Base-by-base conservation (phyloP, 2,888 invertebrate species). In the Eilema caniola region DNA sequence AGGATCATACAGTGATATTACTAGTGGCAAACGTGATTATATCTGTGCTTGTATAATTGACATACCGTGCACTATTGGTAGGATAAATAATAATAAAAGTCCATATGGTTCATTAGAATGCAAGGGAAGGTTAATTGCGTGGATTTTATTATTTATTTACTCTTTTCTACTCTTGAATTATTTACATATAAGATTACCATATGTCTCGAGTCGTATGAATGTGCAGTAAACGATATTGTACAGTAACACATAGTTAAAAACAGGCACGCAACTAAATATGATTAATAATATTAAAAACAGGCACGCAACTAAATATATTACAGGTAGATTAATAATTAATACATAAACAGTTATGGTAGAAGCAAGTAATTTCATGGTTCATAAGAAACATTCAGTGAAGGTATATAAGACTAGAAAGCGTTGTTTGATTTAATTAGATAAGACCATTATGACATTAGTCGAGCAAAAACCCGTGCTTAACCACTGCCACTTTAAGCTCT, bases 1-100 rank as follows among this genome's bases (percentile, higher is more conserved):
- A 81, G 86, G 85, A 87, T 85, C 79, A 77, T 83, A 81, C 75
- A 83, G 86, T 87, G 87, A 83, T 75, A 73, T 76, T 79, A 74
- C 67, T 62, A 73, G 77, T 77, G 78, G 81, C 81, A 81, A 66
- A 71, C 75, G 86, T 87, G 83, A 79, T 84, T 75, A 76, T 80
- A 78, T 82, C 78, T 80, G 74, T 80, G 75, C 70, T 73, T 79
- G n/a, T 69, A 62, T 60, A 69, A 23, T 69, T 62, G 24, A 65
- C 10, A 75, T 56, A 74, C 79, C 66, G 78, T 74, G 71, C 67
- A 64, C 59, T 62, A 73, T 64, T 72, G 41, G 31, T 28, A 64
- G 7, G 20, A 23, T 62, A 24, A n/a, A 37, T 62, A 23, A 12
- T 14, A 37, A 23, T 14, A 4, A 37, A 37, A 2, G 2, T 41